Percentiles rank a stretch among this genome's conserved stretches.
Conservation (phyloP, 2,113 vertebrate species). For the Papio anubis region DNA sequence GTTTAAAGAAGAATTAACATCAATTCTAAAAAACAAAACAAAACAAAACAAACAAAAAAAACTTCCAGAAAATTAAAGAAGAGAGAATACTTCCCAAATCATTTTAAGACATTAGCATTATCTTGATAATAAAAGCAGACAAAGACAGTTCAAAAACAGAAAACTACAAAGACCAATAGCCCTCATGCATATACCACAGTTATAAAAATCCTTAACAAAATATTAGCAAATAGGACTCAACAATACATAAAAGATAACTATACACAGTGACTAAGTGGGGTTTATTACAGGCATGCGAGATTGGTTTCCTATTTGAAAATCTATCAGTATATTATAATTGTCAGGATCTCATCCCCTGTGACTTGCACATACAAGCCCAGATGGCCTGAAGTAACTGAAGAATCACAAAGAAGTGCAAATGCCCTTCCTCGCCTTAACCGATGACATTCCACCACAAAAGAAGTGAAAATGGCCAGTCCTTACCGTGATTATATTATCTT, state of each 20-base stretch:
- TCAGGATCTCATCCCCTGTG: too few relatives aligned
- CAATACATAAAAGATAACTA: not conserved
- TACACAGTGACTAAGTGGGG: fast-evolving
- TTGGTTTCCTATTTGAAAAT: not conserved
- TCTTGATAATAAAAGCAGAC: not conserved
- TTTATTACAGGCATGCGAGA: not conserved
- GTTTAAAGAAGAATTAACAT: not conserved
- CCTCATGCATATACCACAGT: not conserved
- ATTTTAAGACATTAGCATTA: not conserved
- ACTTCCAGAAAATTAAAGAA: not conserved
- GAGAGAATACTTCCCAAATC: not conserved
- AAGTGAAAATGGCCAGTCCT: too few relatives aligned
- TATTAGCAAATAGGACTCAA: not conserved
- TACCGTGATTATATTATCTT: too few relatives aligned
- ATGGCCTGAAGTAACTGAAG: too few relatives aligned
- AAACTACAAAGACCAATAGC: not conserved
- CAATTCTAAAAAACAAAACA: too few relatives aligned
- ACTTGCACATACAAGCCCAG: too few relatives aligned
- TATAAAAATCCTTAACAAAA: not conserved
- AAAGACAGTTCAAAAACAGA: not conserved
- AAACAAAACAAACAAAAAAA: not conserved
- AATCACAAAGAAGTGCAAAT: too few relatives aligned
- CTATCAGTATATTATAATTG: not conserved
- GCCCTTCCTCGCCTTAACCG: fast-evolving
- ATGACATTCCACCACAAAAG: too few relatives aligned